Percentiles rank a stretch among this genome's conserved stretches.
Conservation (phyloP, 2,113 vertebrate species). For the Crocuta crocuta region DNA sequence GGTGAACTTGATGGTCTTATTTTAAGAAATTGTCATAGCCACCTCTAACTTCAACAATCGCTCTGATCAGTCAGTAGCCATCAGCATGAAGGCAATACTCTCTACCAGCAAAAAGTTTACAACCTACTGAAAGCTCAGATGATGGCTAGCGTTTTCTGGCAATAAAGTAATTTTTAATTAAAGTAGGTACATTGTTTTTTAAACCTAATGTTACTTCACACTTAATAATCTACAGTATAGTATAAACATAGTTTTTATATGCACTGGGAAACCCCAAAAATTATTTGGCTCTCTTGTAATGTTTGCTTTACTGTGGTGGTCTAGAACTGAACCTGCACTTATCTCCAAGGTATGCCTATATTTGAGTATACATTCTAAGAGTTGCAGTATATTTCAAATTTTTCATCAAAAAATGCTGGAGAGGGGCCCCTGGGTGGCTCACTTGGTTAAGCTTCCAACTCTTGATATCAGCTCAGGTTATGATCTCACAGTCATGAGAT, state of each 20-base stretch:
- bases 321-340: background rate
- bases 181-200: background rate
- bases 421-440: too few relatives aligned
- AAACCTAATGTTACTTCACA: background rate
- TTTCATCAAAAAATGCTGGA: background rate
- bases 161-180: background rate
- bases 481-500: too few relatives aligned
- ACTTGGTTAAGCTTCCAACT: too few relatives aligned
- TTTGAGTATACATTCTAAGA: background rate
- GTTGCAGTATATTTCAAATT: background rate
- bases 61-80: background rate
- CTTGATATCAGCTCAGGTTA: too few relatives aligned
- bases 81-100: background rate
- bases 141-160: background rate
- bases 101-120: background rate
- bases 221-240: background rate
- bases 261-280: background rate
- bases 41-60: background rate
- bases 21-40: background rate
- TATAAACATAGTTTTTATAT: background rate
- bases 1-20: background rate
- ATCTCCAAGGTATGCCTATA: background rate
- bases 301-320: background rate
- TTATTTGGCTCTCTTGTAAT: background rate
- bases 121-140: background rate